phyloP scores from a whole-genome alignment of 1,140 invertebrate species.

The Schlechtendalia chinensis region DNA sequence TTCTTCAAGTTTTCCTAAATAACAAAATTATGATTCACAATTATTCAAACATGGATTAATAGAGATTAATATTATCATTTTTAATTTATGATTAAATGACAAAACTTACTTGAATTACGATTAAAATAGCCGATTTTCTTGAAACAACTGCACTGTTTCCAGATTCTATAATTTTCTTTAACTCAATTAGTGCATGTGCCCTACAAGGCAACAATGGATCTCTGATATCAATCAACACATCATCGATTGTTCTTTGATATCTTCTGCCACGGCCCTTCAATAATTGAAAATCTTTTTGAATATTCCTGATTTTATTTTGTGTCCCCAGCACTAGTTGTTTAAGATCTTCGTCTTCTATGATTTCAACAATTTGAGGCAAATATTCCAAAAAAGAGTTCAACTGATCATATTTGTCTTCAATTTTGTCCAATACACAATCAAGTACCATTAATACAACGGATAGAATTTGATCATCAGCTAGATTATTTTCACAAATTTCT shows the following conservation, averaged over 20 bases:
- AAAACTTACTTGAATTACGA: constrained; percentile 53
- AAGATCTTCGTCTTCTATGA: constrained; percentile 52
- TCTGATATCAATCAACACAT: constrained; percentile 67
- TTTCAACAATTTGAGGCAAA: constrained; percentile 58
- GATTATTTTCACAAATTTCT: constrained; percentile 44
- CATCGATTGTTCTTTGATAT: constrained; percentile 59
- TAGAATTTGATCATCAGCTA: constrained; percentile 54
- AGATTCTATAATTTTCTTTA: constrained; percentile 70
- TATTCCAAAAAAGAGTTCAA: constrained; percentile 58
- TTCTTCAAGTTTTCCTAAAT: constrained; percentile 71
- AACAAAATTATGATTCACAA: background rate
- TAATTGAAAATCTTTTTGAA: constrained; percentile 54
- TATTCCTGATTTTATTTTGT: constrained; percentile 53
- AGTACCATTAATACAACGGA: constrained; percentile 59
- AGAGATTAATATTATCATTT: too few species aligned
- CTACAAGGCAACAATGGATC: constrained; percentile 75
- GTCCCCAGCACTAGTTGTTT: constrained; percentile 55
- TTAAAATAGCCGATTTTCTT: constrained; percentile 62
- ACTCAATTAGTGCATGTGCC: constrained; percentile 73
- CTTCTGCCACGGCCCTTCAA: background rate
- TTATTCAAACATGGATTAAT: too few species aligned
- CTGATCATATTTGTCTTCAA: constrained; percentile 52
- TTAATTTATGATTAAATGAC: too few species aligned
- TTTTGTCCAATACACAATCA: constrained; percentile 56
- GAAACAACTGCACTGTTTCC: constrained; percentile 65